These are phyloP conservation scores for Romanomermis culicivorax DNA, from an alignment of 2,888 invertebrate genomes.

Conservation along the genomic window DNA sequence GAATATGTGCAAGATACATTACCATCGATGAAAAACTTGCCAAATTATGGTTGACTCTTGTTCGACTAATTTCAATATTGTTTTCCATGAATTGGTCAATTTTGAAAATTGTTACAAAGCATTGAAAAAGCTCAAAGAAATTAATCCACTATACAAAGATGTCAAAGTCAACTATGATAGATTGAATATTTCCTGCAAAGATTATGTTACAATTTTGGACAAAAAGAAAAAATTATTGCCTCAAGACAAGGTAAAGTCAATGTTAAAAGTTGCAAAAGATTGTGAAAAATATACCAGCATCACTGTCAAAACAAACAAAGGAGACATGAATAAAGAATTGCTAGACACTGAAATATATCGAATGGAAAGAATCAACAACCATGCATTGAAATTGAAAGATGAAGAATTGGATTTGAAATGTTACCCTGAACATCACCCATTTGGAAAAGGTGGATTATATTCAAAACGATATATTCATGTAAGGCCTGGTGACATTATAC, in stretches of 20 bases:
- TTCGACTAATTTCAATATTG: not conserved
- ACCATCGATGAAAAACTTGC: not conserved
- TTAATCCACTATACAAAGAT: not conserved
- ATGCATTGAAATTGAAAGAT: not conserved
- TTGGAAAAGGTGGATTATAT: not conserved
- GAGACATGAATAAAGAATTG: not conserved
- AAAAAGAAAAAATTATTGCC: not conserved
- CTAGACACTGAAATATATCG: not conserved
- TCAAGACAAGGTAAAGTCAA: not conserved
- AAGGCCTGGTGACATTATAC: not conserved
- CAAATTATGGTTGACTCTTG: not conserved
- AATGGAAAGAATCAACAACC: not conserved
- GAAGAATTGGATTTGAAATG: not conserved
- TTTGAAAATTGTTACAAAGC: not conserved
- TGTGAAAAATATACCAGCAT: not conserved
- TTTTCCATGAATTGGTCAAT: not conserved
- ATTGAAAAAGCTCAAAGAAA: not conserved
- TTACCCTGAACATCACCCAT: not conserved
- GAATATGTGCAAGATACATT: not conserved
- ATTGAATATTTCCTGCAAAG: not conserved
- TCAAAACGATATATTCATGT: not conserved
- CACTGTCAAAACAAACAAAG: not conserved
- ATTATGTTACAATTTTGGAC: not conserved
- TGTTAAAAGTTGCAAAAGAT: not conserved
- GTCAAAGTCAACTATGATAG: not conserved